phyloP scores from a whole-genome alignment of 64 coral and sea anemone species.

The Stylophora pistillata region DNA sequence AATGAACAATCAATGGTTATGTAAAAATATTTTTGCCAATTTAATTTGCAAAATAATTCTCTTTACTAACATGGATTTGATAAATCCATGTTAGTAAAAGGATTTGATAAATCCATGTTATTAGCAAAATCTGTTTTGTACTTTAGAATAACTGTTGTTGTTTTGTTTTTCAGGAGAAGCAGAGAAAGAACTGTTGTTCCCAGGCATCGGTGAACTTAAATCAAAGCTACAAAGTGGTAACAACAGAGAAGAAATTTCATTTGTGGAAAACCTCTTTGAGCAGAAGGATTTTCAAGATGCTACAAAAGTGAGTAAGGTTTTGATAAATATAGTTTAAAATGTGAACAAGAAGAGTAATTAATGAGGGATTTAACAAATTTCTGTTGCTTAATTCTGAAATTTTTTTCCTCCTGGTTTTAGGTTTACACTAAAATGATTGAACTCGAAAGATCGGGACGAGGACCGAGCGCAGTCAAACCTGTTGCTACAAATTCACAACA shows the following conservation, averaged over 20 bases:
- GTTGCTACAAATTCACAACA: constrained; percentile 65
- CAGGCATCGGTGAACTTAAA: constrained; percentile 56
- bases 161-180: constrained; percentile 30
- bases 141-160: background rate
- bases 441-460: constrained; percentile 65
- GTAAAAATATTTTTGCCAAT: too few relatives aligned
- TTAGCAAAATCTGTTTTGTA: too few relatives aligned
- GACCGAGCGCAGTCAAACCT: constrained; percentile 57
- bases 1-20: too few relatives aligned
- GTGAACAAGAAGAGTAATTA: background rate
- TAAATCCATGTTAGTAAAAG: too few relatives aligned
- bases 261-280: constrained; percentile 75
- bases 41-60: too few relatives aligned
- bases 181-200: constrained; percentile 54
- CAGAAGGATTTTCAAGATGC: constrained; percentile 77
- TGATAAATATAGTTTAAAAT: background rate
- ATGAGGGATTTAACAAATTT: background rate
- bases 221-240: constrained; percentile 35
- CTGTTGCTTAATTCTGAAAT: background rate
- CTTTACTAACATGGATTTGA: too few relatives aligned
- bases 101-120: too few relatives aligned
- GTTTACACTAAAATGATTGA: constrained; percentile 84
- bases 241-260: constrained; percentile 52
- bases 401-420: constrained; percentile 31
- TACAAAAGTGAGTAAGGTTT: constrained; percentile 60